These are phyloP conservation scores for Vanacampus margaritifer DNA, from an alignment of 2,113 vertebrate species.

Conservation along the genomic window DNA sequence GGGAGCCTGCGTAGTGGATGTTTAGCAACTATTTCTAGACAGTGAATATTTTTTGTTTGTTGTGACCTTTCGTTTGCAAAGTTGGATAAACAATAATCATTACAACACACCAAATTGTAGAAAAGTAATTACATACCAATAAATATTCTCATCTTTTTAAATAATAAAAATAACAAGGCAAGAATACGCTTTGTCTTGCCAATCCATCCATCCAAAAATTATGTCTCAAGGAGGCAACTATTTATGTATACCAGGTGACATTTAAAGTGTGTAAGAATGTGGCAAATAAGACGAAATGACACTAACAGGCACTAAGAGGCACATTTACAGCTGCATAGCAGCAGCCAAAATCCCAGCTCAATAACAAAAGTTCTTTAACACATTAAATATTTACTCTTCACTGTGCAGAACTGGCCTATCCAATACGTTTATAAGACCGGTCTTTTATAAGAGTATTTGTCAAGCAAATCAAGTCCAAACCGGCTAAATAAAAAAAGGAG, in stretches of 20 bases:
- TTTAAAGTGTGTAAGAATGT: constrained; percentile 8
- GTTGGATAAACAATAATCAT: not conserved
- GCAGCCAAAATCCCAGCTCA: constrained; percentile 61
- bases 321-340: constrained; percentile 55
- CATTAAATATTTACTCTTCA: constrained; percentile 69
- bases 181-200: not conserved
- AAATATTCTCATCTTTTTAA: not conserved
- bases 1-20: constrained; percentile 9
- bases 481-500: constrained; percentile 45
- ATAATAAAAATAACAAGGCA: not conserved
- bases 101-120: not conserved
- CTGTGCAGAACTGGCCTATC: constrained; percentile 44
- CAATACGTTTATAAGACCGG: constrained; percentile 52
- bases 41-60: constrained; percentile 14
- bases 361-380: constrained; percentile 63
- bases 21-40: constrained; percentile 17
- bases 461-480: constrained; percentile 59
- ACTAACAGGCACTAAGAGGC: constrained; percentile 33
- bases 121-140: not conserved
- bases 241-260: constrained; percentile 12
- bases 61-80: constrained; percentile 11
- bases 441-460: constrained; percentile 47
- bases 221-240: not conserved
- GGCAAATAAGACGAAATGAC: constrained; percentile 8
- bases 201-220: constrained; percentile 14